Evolutionary conservation across 1,140 invertebrate species (phyloP), one percentile per base, ranked within the genome.

Genomic region (Cheumatopsyche charites): DNA sequence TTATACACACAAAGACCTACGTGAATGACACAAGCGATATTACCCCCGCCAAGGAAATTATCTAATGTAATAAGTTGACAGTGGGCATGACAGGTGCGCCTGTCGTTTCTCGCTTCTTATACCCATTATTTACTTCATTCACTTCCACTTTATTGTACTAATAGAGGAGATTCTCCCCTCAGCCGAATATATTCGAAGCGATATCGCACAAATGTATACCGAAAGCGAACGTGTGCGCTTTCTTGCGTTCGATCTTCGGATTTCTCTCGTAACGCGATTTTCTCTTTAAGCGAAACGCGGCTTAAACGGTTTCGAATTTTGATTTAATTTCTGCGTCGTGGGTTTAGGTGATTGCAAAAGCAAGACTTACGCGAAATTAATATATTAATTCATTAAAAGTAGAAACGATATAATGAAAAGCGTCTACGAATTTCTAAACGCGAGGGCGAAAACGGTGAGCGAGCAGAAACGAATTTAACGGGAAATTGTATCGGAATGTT

Each of bases 41-140:
- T 58, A 23, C 55, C 55, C 13, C 55, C 55, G 21, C 7, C 55
- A 19, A 58, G 21, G 23, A 58, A 58, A 58, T 58, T 58, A 58
- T 58, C 55, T 58, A 58, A 58, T 58, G 55, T 58, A 58, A 58
- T 58, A 58, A 58, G 55, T 58, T 58, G 55, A 58, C 55, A 58
- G 55, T 58, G 55, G 55, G 55, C 55, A 58, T 58, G 55, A 58
- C 55, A 58, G 55, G 55, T 58, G 55, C 55, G 55, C 23, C 55
- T 58, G 55, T 58, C 55, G 55, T 58, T 58, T 25, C 23, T 26
- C 55, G 9, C 23, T 58, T 58, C 55, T 26, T 23, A 58, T 58
- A 26, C 23, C 55, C 23, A 58, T 58, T 58, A 58, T 58, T 25
- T 26, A 58, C 23, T 58, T 58, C 55, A 58, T 58, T 19, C 21